A percentile compares a stretch with the other conserved stretches of the same genome.
Evolutionary conservation across 1,140 invertebrate genomes (phyloP).

Genomic region (Brachionus sp.): DNA sequence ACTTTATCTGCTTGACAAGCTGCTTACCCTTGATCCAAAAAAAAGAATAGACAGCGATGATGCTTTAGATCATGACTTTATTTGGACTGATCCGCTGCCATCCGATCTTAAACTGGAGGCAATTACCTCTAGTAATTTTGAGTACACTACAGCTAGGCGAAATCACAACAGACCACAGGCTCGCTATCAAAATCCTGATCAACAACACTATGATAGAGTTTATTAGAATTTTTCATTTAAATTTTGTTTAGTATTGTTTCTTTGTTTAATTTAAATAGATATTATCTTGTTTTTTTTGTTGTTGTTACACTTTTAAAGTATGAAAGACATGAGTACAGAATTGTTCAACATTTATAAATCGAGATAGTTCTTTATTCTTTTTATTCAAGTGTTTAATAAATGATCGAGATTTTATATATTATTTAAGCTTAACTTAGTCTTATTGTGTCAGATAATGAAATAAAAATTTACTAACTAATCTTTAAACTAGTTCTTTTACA

Average conservation of each 20-base stretch:
- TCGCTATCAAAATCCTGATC: not conserved
- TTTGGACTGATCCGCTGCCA: slow-evolving; percentile 94
- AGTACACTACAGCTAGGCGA: slow-evolving; percentile 9
- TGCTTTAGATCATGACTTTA: slow-evolving; percentile 94
- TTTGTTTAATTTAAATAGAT: not conserved
- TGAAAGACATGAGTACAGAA: too few species aligned
- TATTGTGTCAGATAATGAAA: too few species aligned
- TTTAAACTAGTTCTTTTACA: too few species aligned
- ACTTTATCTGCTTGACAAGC: slow-evolving; percentile 85
- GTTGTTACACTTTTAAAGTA: too few species aligned
- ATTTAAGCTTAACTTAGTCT: too few species aligned
- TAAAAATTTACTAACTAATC: too few species aligned
- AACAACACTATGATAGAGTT: slow-evolving; percentile 44
- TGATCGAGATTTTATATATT: too few species aligned
- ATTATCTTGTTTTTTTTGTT: not conserved
- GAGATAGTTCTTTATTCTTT: too few species aligned
- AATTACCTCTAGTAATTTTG: slow-evolving; percentile 22
- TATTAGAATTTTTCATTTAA: not conserved
- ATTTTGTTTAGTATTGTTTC: not conserved
- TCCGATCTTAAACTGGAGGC: slow-evolving; percentile 64
- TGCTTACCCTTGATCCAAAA: slow-evolving; percentile 83
- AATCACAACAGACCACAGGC: not conserved
- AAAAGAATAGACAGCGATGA: slow-evolving; percentile 85
- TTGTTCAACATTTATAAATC: too few species aligned
- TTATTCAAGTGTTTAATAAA: too few species aligned